phyloP scores from a whole-genome alignment of 2,888 invertebrate genomes.

The Amphimallon solstitiale region DNA sequence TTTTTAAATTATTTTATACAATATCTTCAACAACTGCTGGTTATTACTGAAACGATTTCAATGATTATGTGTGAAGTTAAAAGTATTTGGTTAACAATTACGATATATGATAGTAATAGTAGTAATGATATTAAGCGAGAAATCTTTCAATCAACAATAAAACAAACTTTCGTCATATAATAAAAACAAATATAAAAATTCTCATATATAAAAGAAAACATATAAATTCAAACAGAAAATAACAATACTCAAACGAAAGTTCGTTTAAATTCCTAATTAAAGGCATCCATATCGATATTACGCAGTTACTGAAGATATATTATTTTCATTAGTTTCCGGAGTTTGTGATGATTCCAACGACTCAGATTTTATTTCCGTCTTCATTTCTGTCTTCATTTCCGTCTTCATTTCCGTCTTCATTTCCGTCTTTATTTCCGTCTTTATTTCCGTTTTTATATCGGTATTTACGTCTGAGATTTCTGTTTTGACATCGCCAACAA shows the following conservation, averaged over 20 bases:
- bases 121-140: conserved; percentile 26
- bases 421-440: conserved; percentile 20
- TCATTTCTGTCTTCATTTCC: too few relatives aligned
- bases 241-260: conserved; percentile 36
- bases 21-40: conserved; percentile 11
- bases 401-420: conserved; percentile 13
- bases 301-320: conserved; percentile 33
- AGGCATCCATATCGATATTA: conserved; percentile 34
- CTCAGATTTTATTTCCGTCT: conserved; percentile 32
- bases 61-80: conserved; percentile 22
- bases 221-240: conserved; percentile 21
- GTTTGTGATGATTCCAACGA: conserved; percentile 27
- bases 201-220: conserved; percentile 32
- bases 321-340: conserved; percentile 31
- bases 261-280: conserved; percentile 32
- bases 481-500: neutral
- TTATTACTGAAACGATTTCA: conserved; percentile 19
- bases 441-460: conserved; percentile 23
- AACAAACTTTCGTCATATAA: conserved; percentile 39
- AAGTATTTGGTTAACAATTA: conserved; percentile 28
- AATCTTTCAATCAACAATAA: conserved; percentile 13
- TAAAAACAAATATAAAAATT: conserved; percentile 36
- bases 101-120: conserved; percentile 6
- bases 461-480: conserved; percentile 29
- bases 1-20: neutral